Conservation (phyloP, 2,888 invertebrate genomes). For the Melinaea menophilus region DNA sequence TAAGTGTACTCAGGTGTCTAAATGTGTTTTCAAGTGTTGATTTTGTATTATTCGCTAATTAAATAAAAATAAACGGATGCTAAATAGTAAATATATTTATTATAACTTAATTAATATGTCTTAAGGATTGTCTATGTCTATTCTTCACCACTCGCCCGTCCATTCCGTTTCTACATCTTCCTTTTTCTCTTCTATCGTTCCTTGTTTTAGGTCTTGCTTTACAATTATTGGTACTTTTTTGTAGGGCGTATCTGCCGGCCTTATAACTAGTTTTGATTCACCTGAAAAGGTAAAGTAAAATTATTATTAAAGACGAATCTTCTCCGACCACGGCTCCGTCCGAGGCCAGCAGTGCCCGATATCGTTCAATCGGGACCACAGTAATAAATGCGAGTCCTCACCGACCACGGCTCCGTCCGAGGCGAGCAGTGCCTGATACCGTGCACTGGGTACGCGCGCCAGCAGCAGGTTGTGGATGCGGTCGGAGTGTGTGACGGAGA, state of each 20-base stretch:
- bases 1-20: too few relatives aligned
- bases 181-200: too few relatives aligned
- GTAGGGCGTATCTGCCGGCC: slow-evolving; percentile 30
- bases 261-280: slow-evolving; percentile 46
- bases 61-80: too few relatives aligned
- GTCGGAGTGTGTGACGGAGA: slow-evolving; percentile 36
- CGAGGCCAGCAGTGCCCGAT: slow-evolving; percentile 37
- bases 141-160: neutral
- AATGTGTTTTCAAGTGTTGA: too few relatives aligned
- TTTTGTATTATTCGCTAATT: too few relatives aligned
- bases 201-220: neutral
- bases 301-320: too few relatives aligned
- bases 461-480: slow-evolving; percentile 47
- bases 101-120: too few relatives aligned
- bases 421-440: slow-evolving; percentile 37
- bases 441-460: slow-evolving; percentile 27
- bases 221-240: slow-evolving; percentile 1
- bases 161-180: neutral
- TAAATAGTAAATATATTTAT: too few relatives aligned
- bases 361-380: too few relatives aligned
- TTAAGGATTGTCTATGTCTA: too few relatives aligned
- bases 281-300: slow-evolving; percentile 32
- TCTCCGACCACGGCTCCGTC: slow-evolving; percentile 47
- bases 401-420: slow-evolving; percentile 39
- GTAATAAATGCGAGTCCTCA: too few relatives aligned